A percentile compares a stretch with the other conserved stretches of the same genome.
phyloP scores from a whole-genome alignment of 1,140 invertebrate species.

The Drosophila seguyi region DNA sequence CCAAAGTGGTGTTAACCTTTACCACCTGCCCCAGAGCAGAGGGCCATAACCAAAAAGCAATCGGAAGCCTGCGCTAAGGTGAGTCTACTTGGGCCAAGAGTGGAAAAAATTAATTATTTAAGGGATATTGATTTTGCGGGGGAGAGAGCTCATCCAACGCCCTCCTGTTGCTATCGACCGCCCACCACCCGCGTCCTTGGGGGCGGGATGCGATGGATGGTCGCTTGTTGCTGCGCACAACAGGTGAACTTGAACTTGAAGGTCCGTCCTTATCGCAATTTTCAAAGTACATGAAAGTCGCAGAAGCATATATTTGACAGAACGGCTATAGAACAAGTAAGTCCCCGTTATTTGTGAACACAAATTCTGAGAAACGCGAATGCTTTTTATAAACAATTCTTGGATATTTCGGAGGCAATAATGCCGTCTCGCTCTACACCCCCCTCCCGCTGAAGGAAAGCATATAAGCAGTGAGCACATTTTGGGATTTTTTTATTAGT shows the following conservation, averaged over 20 bases:
- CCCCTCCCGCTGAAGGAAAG: neutral
- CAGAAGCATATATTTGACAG: neutral
- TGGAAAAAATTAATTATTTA: conserved; percentile 30
- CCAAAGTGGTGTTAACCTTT: neutral
- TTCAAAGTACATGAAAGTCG: neutral
- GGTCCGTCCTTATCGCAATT: conserved; percentile 9
- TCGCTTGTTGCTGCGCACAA: conserved; percentile 66
- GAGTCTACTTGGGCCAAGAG: conserved; percentile 5
- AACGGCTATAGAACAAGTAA: neutral
- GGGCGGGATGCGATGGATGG: neutral
- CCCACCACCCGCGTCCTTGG: neutral
- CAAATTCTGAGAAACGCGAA: conserved; percentile 16
- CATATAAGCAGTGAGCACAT: neutral
- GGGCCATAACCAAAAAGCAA: conserved; percentile 35
- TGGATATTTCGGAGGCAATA: neutral
- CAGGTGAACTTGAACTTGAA: conserved; percentile 64
- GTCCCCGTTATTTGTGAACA: neutral
- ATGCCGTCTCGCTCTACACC: neutral
- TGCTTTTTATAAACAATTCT: conserved; percentile 29
- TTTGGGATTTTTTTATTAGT: neutral
- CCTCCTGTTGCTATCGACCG: neutral
- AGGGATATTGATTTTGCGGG: conserved; percentile 27
- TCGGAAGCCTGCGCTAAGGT: conserved; percentile 11
- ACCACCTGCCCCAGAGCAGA: neutral
- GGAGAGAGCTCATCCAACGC: conserved; percentile 7